Percentiles rank a stretch among this genome's conserved stretches.
Evolutionary conservation across 2,888 invertebrate genomes (phyloP).

Genomic region (Oligia fasciuncula): DNA sequence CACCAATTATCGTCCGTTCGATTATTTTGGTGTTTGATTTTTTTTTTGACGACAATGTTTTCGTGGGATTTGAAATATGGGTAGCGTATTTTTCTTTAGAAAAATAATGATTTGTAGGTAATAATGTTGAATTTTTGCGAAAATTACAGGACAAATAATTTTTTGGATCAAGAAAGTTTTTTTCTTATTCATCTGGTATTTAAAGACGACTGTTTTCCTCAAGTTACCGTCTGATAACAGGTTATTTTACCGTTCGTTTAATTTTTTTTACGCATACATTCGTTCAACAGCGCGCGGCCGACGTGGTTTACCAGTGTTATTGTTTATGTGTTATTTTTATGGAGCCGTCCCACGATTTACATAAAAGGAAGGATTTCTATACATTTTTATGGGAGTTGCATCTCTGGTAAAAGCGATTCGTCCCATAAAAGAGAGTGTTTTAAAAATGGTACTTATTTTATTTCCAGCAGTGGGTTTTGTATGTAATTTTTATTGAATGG

Average conservation of each 20-base stretch:
- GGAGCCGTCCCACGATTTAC: constrained; percentile 52
- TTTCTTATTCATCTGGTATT: background rate
- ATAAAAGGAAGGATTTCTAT: constrained; percentile 53
- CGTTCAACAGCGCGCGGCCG: constrained; percentile 53
- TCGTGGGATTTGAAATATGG: background rate
- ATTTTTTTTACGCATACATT: constrained; percentile 48
- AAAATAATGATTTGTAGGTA: background rate
- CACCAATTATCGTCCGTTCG: constrained; percentile 53
- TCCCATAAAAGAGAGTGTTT: constrained; percentile 21
- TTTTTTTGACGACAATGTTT: constrained; percentile 23
- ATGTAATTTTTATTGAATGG: constrained; percentile 2
- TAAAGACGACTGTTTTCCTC: constrained; percentile 35
- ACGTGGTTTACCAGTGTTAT: constrained; percentile 60
- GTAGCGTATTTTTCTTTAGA: background rate
- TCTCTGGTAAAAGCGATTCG: constrained; percentile 29
- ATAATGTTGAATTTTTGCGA: background rate
- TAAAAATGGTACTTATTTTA: constrained; percentile 9
- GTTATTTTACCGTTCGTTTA: constrained; percentile 51
- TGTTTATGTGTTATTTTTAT: constrained; percentile 62
- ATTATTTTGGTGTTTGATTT: constrained; percentile 39
- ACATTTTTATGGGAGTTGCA: constrained; percentile 41
- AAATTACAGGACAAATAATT: background rate
- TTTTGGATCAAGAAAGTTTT: background rate
- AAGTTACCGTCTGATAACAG: constrained; percentile 39
- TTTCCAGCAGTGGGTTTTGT: constrained; percentile 12